Conservation (phyloP, 2,113 vertebrate genomes). For the Centropus bengalensis region DNA sequence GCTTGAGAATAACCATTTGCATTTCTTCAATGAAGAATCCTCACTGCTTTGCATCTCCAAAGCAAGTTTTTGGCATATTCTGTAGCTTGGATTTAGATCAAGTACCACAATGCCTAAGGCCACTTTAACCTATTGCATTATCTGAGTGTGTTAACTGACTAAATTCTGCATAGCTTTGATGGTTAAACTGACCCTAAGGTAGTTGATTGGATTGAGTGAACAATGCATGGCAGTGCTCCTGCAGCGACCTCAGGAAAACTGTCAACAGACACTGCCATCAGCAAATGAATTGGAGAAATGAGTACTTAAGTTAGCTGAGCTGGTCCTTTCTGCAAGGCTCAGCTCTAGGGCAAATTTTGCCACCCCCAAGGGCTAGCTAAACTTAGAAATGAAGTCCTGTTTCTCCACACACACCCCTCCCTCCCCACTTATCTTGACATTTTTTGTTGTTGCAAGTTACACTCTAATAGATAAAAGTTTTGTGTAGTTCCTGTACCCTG, state of each 20-base stretch:
- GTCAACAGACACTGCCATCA: neutral
- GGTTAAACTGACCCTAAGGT: neutral
- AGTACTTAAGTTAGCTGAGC: neutral
- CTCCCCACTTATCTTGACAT: neutral
- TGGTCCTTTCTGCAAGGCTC: neutral
- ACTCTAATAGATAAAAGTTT: neutral
- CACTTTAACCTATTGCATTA: neutral
- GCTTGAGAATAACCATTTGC: neutral
- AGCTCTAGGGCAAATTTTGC: neutral
- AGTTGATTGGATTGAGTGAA: neutral
- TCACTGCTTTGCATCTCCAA: conserved; percentile 9
- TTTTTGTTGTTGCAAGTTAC: neutral
- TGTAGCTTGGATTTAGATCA: neutral
- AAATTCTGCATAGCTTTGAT: neutral
- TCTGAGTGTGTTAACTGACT: neutral
- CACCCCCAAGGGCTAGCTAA: neutral
- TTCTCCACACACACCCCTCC: neutral
- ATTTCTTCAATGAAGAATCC: conserved; percentile 10
- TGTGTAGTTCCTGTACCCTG: neutral
- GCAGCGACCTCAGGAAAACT: neutral
- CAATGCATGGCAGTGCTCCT: neutral
- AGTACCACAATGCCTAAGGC: neutral
- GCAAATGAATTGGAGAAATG: neutral
- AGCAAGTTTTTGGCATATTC: neutral
- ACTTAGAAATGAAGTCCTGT: neutral